Evolutionary conservation across 2,797 vertebrate genomes (phyloP), one percentile per base, ranked within the genome.

Genomic region (Stomatorhinus walkeri): DNA sequence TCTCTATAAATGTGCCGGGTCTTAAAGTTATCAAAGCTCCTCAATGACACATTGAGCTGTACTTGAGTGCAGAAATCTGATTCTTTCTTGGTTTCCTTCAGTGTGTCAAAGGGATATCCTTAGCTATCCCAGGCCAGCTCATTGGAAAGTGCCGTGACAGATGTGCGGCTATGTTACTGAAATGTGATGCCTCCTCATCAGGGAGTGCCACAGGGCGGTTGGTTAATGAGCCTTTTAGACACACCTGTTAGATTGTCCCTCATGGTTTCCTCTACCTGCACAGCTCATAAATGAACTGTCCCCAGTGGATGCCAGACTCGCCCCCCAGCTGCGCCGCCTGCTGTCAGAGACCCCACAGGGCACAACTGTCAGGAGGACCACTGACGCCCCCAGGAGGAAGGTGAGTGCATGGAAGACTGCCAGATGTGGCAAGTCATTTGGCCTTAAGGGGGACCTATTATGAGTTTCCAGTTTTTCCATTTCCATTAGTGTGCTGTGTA

Each of bases 241-340:
- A 72, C 76, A 19, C 76, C 76, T 16, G 83, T 49, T 85, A 85
- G 24, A 85, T 85, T 86, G 28, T 49, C 14, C 51, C 49, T 86
- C 2, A 32, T 3, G 10, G 14, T 56, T 32, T 9, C 52, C 51
- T 36, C 49, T 68, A 10, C 19, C 28, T 52, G 49, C 22, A 54
- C 91, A 97, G 96, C 92, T 98, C 85, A 99, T 99, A 92, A 99
- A 99, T 85, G 93, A 97, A 61, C 93, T 99, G 0, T 91, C 93
- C 0, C 64, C 90, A 5, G 93, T 98, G 72, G 98, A 99, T 89
- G 93, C 96, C 19, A 96, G 91, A 56, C 91, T 99, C 0, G 94
- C 96, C 7, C 93, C 96, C 0, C 95, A 98, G 91, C 93, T 98
- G 86, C 95, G 92, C 0, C 46, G 89, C 88, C 95, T 99, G 0